Conservation (phyloP, 2,113 vertebrate species). For the Tragelaphus imberbis region DNA sequence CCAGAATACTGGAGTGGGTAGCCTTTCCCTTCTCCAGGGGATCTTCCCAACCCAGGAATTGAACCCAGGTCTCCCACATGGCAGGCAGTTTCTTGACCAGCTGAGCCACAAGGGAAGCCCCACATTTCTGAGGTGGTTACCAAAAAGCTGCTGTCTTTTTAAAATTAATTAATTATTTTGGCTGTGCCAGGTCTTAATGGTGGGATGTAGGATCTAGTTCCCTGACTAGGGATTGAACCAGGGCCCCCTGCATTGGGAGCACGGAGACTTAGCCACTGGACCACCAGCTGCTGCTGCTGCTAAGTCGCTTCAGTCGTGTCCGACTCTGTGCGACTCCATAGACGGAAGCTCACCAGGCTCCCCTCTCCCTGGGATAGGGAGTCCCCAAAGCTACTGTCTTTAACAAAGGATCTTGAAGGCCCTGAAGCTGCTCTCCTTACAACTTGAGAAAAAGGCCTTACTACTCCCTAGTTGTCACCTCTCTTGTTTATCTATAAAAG, state of each 20-base stretch:
- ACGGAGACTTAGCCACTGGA: neutral
- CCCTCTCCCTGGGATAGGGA: too few relatives aligned
- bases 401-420: neutral
- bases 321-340: too few relatives aligned
- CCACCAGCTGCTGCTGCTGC: too few relatives aligned
- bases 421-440: neutral
- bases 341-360: too few relatives aligned
- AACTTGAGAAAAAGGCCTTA: neutral
- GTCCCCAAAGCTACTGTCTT: neutral
- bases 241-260: neutral
- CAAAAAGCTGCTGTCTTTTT: neutral
- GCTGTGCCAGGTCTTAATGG: neutral
- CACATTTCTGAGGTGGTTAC: slow-evolving; percentile 17
- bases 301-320: too few relatives aligned
- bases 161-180: neutral
- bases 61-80: neutral
- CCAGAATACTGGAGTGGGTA: neutral
- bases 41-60: neutral
- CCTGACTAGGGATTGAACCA: neutral
- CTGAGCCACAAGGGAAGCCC: neutral
- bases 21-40: neutral
- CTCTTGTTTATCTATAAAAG: neutral
- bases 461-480: neutral
- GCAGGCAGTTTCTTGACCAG: neutral
- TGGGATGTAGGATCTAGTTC: neutral